Evolutionary conservation across 2,888 invertebrate genomes (phyloP).

Genomic region (Eretmocerus hayati): DNA sequence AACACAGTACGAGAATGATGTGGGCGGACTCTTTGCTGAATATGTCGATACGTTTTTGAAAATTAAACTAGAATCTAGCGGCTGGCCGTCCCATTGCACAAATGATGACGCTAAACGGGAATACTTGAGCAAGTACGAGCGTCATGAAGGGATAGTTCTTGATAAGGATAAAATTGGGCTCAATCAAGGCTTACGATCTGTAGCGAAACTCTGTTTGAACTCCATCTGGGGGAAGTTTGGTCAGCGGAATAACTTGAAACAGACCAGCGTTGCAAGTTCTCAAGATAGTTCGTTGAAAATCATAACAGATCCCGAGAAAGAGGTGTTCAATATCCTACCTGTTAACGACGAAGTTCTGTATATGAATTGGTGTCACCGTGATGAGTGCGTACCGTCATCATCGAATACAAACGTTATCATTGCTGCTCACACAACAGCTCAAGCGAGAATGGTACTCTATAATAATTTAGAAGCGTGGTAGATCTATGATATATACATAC

Average conservation of each 20-base stretch:
- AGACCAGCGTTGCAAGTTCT: not conserved
- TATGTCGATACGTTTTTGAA: no score
- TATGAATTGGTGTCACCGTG: not conserved
- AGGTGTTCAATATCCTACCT: not conserved
- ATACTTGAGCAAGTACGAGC: not conserved
- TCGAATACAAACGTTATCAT: not conserved
- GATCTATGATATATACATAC: not conserved
- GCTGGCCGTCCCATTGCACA: slow-evolving; percentile 10
- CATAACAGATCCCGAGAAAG: not conserved
- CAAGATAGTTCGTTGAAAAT: not conserved
- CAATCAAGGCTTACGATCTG: slow-evolving; percentile 13
- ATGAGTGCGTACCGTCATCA: not conserved
- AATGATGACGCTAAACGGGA: not conserved
- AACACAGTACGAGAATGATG: slow-evolving; percentile 23
- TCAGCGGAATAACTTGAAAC: not conserved
- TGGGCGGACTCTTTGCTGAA: slow-evolving; percentile 17
- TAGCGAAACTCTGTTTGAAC: slow-evolving; percentile 11
- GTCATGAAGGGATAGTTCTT: not conserved
- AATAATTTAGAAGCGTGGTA: no score
- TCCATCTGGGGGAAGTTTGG: slow-evolving; percentile 18
- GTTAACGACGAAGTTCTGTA: not conserved
- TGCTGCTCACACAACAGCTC: not conserved
- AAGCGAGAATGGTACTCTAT: not conserved
- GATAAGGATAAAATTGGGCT: slow-evolving; percentile 2
- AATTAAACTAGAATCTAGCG: slow-evolving; percentile 19